These are phyloP conservation scores for Neotoxoptera formosana DNA, from an alignment of 1,140 invertebrate species.

Conservation along the genomic window DNA sequence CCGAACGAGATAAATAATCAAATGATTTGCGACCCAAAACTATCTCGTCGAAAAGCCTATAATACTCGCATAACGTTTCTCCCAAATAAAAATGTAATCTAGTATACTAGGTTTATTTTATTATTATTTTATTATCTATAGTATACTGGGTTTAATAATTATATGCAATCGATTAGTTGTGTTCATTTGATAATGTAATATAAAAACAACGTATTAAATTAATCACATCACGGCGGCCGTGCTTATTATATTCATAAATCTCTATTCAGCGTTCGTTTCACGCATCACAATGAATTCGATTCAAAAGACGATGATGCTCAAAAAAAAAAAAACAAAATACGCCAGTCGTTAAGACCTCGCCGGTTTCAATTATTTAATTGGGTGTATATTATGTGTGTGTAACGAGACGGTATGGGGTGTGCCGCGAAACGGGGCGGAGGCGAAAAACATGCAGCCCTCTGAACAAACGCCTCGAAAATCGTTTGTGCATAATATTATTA, in stretches of 20 bases:
- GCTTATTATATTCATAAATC: not conserved
- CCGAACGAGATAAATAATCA: no score
- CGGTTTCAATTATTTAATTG: not conserved
- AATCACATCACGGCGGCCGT: not conserved
- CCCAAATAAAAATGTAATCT: no score
- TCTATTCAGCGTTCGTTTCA: not conserved
- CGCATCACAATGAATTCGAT: not conserved
- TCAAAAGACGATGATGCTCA: not conserved
- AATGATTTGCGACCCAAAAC: no score
- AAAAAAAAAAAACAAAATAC: not conserved
- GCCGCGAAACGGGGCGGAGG: not conserved
- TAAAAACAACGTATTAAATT: not conserved
- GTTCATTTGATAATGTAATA: not conserved
- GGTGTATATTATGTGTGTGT: not conserved
- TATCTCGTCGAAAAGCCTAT: no score
- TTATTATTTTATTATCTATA: no score
- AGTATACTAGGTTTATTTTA: no score
- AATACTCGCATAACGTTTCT: no score
- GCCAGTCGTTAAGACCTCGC: not conserved
- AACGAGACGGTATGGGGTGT: not conserved
- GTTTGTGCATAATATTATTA: not conserved
- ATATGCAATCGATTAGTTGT: not conserved
- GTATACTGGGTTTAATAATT: no score
- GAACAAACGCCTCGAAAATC: not conserved
- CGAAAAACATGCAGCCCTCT: not conserved